Conservation (phyloP, 1,140 invertebrate species). For the Pseudachorutes palmiensis region DNA sequence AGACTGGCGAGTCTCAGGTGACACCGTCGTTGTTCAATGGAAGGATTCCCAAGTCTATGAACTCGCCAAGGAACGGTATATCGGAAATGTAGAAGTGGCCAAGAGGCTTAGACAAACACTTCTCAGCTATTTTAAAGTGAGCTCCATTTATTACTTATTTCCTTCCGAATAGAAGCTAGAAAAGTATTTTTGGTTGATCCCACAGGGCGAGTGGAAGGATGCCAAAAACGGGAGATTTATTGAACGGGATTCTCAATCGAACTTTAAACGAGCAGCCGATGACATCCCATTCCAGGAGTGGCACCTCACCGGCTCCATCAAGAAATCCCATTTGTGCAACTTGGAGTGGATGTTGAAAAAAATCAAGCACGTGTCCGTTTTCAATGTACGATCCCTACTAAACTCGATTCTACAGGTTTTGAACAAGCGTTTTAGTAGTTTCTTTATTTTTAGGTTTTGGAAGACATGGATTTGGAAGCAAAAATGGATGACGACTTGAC, state of each 20-base stretch:
- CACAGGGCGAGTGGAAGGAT: slow-evolving; percentile 51
- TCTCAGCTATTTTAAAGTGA: slow-evolving; percentile 52
- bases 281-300: slow-evolving; percentile 65
- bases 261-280: slow-evolving; percentile 67
- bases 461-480: slow-evolving; percentile 53
- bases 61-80: slow-evolving; percentile 51
- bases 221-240: slow-evolving; percentile 41
- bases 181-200: neutral
- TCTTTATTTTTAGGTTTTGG: slow-evolving; percentile 49
- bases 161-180: neutral
- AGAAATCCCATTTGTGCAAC: slow-evolving; percentile 51
- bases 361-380: slow-evolving; percentile 56
- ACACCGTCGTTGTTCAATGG: slow-evolving; percentile 56
- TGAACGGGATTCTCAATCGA: slow-evolving; percentile 43
- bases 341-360: slow-evolving; percentile 65
- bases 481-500: slow-evolving; percentile 48
- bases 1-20: slow-evolving; percentile 51
- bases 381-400: slow-evolving; percentile 41
- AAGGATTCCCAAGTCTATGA: slow-evolving; percentile 52
- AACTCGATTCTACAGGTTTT: too few species aligned
- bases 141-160: slow-evolving; percentile 3
- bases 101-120: slow-evolving; percentile 46
- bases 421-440: too few species aligned
- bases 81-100: slow-evolving; percentile 42
- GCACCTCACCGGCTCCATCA: slow-evolving; percentile 40